Evolutionary conservation across 2,797 vertebrate species (phyloP).

Genomic region (Oreortyx pictus): DNA sequence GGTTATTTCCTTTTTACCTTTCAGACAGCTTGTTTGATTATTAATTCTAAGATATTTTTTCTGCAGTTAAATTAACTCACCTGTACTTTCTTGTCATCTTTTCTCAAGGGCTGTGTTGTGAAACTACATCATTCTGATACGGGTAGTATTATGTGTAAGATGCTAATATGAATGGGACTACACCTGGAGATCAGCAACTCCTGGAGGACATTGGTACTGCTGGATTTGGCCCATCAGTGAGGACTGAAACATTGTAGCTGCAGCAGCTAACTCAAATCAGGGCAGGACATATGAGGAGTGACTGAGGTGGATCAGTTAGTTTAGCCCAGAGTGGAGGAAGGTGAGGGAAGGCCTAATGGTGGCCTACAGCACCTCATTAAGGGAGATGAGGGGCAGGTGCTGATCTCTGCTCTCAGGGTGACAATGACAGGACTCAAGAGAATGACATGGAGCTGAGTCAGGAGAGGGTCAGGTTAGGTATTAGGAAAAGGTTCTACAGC

Average conservation of each 20-base stretch:
- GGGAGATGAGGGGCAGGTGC: neutral
- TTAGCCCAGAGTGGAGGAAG: neutral
- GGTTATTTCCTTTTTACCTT: constrained; percentile 23
- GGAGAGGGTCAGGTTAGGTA: neutral
- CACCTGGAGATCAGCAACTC: neutral
- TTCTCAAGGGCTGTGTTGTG: neutral
- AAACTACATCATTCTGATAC: neutral
- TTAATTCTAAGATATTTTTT: neutral
- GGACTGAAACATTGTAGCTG: neutral
- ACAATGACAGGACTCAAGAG: neutral
- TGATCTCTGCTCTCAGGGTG: neutral
- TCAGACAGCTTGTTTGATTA: neutral
- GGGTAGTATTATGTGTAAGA: neutral
- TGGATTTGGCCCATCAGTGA: neutral
- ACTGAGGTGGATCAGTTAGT: neutral
- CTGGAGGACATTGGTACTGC: neutral
- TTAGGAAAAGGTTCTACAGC: neutral
- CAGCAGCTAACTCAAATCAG: neutral
- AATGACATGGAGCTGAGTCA: neutral
- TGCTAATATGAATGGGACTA: neutral
- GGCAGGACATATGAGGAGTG: neutral
- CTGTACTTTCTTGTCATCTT: neutral
- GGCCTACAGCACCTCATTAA: neutral
- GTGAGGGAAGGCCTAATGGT: neutral
- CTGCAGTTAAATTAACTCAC: neutral